A percentile compares a stretch with the other conserved stretches of the same genome.
Conservation (phyloP, 2,113 vertebrate genomes). For the Acrocephalus kingi region DNA sequence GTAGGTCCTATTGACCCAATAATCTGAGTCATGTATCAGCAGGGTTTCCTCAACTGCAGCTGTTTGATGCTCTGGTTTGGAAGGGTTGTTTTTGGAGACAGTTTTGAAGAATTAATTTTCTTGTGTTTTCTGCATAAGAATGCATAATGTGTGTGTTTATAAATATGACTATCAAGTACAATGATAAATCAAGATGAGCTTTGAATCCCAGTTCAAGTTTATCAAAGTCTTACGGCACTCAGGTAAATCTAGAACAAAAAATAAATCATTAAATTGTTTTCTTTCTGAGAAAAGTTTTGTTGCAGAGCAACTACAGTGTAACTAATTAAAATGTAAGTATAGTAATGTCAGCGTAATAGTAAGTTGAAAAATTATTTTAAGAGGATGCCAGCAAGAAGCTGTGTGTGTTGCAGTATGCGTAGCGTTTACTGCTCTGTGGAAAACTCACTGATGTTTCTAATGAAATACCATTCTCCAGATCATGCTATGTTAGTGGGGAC, state of each 20-base stretch:
- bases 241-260: background rate
- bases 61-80: background rate
- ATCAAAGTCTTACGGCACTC: background rate
- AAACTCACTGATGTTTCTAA: background rate
- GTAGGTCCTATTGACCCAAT: background rate
- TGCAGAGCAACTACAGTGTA: background rate
- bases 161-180: background rate
- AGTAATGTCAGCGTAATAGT: background rate
- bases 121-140: background rate
- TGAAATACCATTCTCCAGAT: conserved; percentile 66
- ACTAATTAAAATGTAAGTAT: background rate
- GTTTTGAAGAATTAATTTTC: background rate
- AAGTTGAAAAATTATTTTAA: background rate
- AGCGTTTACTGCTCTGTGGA: background rate
- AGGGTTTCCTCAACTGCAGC: background rate
- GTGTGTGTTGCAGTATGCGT: background rate
- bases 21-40: background rate
- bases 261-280: background rate
- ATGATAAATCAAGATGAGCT: background rate
- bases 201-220: background rate
- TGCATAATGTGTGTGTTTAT: background rate
- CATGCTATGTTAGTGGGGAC: conserved; percentile 80
- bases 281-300: background rate
- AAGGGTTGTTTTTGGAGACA: background rate
- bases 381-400: background rate